These are phyloP conservation scores for Cheilosia variabilis DNA, from an alignment of 2,888 invertebrate species.

Conservation along the genomic window DNA sequence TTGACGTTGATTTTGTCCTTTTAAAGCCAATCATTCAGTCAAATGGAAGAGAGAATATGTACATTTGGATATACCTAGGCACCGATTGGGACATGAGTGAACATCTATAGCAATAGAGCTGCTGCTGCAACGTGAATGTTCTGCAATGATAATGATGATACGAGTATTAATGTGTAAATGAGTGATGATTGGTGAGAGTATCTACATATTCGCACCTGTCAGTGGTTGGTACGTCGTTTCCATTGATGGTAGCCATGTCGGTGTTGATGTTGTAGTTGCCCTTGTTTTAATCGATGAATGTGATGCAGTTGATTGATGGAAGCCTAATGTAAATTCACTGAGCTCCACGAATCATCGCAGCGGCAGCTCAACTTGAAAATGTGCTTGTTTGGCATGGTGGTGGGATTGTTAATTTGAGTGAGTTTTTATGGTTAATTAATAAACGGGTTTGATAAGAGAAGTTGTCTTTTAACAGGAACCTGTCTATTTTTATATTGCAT, in stretches of 20 bases:
- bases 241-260: neutral
- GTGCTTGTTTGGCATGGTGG: too few relatives aligned
- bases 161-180: neutral
- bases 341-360: neutral
- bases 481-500: too few relatives aligned
- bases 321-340: neutral
- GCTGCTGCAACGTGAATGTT: neutral
- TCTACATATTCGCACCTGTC: neutral
- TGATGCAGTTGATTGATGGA: neutral
- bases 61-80: neutral
- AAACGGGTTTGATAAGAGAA: too few relatives aligned
- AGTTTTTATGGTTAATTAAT: too few relatives aligned
- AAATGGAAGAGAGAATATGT: neutral
- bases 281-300: neutral
- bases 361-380: too few relatives aligned
- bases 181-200: neutral
- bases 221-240: neutral
- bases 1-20: neutral
- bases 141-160: neutral
- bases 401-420: too few relatives aligned
- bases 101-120: neutral
- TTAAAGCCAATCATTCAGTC: conserved; percentile 17
- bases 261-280: neutral
- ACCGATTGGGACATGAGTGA: neutral
- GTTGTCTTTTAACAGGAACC: too few relatives aligned